Evolutionary conservation across 35 echinoderm and acorn worm species (phyloP).

Genomic region (Apostichopus californicus): DNA sequence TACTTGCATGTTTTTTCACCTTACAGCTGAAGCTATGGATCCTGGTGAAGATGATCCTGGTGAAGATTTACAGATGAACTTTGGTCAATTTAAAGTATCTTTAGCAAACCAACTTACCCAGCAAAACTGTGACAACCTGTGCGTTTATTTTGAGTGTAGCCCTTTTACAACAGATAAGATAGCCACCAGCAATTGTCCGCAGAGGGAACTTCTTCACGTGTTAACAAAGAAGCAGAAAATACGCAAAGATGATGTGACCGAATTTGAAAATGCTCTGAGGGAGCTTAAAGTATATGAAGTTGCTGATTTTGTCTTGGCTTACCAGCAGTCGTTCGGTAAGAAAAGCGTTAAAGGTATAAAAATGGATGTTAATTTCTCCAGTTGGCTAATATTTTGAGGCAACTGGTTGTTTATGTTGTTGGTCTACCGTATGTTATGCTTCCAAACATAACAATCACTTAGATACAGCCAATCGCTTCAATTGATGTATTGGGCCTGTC

Average conservation of each 20-base stretch:
- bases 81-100: not conserved
- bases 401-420: too few relatives aligned
- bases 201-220: not conserved
- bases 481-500: too few relatives aligned
- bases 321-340: not conserved
- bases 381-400: too few relatives aligned
- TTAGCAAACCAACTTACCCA: not conserved
- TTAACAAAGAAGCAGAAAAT: not conserved
- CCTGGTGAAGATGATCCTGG: not conserved
- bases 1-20: too few relatives aligned
- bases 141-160: not conserved
- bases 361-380: too few relatives aligned
- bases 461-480: too few relatives aligned
- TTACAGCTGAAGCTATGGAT: slow-evolving; percentile 4
- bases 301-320: not conserved
- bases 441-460: too few relatives aligned
- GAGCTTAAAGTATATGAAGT: not conserved
- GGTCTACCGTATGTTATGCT: too few relatives aligned
- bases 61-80: not conserved
- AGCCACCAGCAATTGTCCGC: not conserved
- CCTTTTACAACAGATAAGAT: not conserved
- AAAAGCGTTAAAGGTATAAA: not conserved
- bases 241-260: not conserved
- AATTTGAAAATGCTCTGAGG: not conserved
- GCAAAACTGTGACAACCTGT: not conserved